Base-by-base conservation (phyloP, 2,113 vertebrate species). In the Rallus limicola region DNA sequence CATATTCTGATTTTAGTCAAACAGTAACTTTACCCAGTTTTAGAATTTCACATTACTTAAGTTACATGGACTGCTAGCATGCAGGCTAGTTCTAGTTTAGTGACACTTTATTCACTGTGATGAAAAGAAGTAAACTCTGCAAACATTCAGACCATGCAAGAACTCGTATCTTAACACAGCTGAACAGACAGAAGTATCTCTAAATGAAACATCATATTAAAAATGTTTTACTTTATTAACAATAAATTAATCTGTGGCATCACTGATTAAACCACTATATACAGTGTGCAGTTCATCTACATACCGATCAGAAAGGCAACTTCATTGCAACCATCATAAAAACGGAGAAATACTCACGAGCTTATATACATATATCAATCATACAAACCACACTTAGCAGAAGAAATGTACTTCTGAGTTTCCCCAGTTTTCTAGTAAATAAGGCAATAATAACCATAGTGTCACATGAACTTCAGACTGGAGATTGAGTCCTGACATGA, bases 141-240 rank as follows among this genome's bases (percentile, higher is more conserved):
- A 88, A 79, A 33, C 15, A 64, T 60, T 86, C 3, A 1, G 48
- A 78, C 60, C 33, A 6, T 86, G 44, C 16, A 88, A 90, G 72
- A 92, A 68, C 34, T 77, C 5, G 0, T 36, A 16, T 25, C 56
- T 56, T 76, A 59, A 72, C 53, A 69, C 7, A 63, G 53, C 58
- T 63, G 52, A 90, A 71, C 17, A 59, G 31, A 33, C 1, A 78
- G 21, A 29, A 76, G 5, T 74, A 78, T 85, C 53, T 71, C 50
- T 40, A 79, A 86, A 69, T 59, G 36, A 87, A 86, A 62, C 8
- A 6, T 11, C 40, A 21, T 38, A 26, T 83, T 95, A 94, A 92
- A 97, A 96, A 91, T 24, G 24, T 87, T 90, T 96, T 70, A 94
- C 77, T 97, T 98, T 94, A 97, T 98, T 97, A 96, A 95, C 89